phyloP scores from a whole-genome alignment of 2,888 invertebrate species.

The Macrosoma leucophasiata region DNA sequence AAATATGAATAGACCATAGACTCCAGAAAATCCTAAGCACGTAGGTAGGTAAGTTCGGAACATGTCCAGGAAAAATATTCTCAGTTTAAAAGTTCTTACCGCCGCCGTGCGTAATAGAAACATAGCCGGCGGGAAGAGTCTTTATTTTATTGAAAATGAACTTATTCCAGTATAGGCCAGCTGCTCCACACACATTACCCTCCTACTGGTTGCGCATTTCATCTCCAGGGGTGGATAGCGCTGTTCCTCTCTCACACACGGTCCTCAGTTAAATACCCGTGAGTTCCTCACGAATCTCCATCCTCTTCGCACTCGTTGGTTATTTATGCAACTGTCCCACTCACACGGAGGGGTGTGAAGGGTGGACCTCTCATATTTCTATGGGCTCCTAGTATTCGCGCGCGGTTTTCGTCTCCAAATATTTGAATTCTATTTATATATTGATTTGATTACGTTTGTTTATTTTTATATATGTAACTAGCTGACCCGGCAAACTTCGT shows the following conservation, averaged over 20 bases:
- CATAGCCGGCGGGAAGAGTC: slow-evolving; percentile 29
- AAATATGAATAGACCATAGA: too few species aligned
- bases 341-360: slow-evolving; percentile 19
- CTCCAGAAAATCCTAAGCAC: too few species aligned
- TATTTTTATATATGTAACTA: too few species aligned
- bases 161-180: slow-evolving; percentile 35
- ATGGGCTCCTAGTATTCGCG: slow-evolving; percentile 25
- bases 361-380: slow-evolving; percentile 20
- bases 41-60: too few species aligned
- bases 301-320: too few species aligned
- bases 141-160: slow-evolving; percentile 48
- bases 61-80: too few species aligned
- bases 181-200: slow-evolving; percentile 40
- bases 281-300: slow-evolving; percentile 15
- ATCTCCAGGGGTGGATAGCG: slow-evolving; percentile 24
- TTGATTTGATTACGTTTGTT: too few species aligned
- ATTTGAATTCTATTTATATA: slow-evolving; percentile 28
- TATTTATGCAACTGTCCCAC: too few species aligned
- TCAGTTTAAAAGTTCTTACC: slow-evolving; percentile 2
- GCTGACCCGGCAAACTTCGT: too few species aligned
- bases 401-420: slow-evolving; percentile 26
- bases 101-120: slow-evolving; percentile 23
- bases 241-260: slow-evolving; percentile 29
- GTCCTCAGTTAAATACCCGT: slow-evolving; percentile 19
- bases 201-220: slow-evolving; percentile 39